A percentile compares a stretch with the other conserved stretches of the same genome.
These are phyloP conservation scores for Oligia strigilis DNA, from an alignment of 2,888 invertebrate genomes.

Conservation along the genomic window DNA sequence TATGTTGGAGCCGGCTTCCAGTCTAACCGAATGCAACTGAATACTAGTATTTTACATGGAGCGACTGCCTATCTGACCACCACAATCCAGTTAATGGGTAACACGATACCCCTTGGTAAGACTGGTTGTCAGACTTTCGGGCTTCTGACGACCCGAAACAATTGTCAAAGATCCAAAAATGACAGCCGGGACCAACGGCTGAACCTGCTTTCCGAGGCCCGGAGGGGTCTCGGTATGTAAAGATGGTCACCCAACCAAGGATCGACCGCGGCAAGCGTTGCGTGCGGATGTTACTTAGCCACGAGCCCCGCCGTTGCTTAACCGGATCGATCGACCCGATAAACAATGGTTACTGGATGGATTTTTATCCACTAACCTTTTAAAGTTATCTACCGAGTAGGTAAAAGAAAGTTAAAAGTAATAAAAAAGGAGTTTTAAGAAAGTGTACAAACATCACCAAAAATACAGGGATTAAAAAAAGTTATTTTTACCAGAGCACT, in stretches of 20 bases:
- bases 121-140: background rate
- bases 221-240: background rate
- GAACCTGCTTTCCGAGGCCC: background rate
- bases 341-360: too few relatives aligned
- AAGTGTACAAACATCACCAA: background rate
- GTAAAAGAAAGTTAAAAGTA: background rate
- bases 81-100: background rate
- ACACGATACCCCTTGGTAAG: background rate
- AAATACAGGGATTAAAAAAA: background rate
- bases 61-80: background rate
- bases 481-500: background rate
- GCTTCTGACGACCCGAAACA: background rate
- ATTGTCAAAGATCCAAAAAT: background rate
- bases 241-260: background rate
- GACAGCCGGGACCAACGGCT: background rate
- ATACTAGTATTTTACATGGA: too few relatives aligned
- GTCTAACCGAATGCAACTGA: too few relatives aligned
- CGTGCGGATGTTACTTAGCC: too few relatives aligned
- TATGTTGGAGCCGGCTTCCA: background rate
- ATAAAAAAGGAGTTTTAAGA: background rate
- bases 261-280: background rate
- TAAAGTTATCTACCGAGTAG: background rate
- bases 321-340: too few relatives aligned
- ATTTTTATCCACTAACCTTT: too few relatives aligned
- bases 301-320: too few relatives aligned